Base-by-base conservation (phyloP, 1,140 invertebrate species). In the Wiebesia pumilae region DNA sequence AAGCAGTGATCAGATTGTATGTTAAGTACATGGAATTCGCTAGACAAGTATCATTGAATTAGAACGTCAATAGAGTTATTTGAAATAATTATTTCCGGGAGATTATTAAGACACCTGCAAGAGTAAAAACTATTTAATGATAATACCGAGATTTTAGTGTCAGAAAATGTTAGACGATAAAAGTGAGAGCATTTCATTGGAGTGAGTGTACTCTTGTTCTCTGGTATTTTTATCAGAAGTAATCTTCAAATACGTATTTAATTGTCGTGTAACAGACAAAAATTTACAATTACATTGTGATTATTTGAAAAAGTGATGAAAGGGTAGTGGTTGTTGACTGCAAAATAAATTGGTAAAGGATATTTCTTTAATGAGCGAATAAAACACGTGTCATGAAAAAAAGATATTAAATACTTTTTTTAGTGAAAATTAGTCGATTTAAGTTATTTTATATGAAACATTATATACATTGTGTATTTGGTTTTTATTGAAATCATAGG, bases 31-130 rank as follows among this genome's bases (percentile, higher is more conserved):
- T 27, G 51, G 21, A 54, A 33, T 35, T 62, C 7, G 33, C 58
- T 43, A 35, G 24, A n/a, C 24, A n/a, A n/a, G 24, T 38, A 40
- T 40, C 30, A 62, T 65, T 40, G 24, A 81, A 81, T 81, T 69
- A 81, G 21, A 81, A 40, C 58, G 35, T 81, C 38, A 62, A 67
- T 7, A 65, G 30, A 24, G 21, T 65, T 24, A n/a, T 65, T 65
- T 3, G 14, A n/a, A 81, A 47, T 38, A 81, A 81, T 81, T 69
- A 67, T n/a, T 81, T 81, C 38, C 35, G 16, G 16, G 35, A 67
- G 62, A 67, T 81, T n/a, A 67, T 81, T 47, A 77, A 47, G 47
- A 47, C n/a, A 33, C 1, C 43, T 30, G 27, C 14, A 47, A 51
- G 40, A 47, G 24, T 27, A 47, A 27, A 43, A 47, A 75, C 21